Percentiles rank a stretch among this genome's conserved stretches.
Evolutionary conservation across 2,888 invertebrate species (phyloP).

Genomic region (Emmelina monodactyla): DNA sequence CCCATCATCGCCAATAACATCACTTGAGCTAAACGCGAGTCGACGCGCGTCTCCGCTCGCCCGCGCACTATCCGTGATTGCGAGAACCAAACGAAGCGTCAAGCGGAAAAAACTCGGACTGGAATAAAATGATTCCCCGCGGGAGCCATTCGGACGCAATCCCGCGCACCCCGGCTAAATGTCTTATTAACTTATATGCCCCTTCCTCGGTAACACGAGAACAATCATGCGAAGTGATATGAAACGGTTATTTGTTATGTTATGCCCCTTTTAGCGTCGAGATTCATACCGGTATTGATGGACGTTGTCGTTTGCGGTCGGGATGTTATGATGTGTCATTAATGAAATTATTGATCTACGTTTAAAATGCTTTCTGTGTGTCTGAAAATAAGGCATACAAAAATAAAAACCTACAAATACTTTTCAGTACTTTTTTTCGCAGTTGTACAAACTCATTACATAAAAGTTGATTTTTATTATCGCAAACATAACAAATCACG

Average conservation of each 20-base stretch:
- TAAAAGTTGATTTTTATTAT: slow-evolving; percentile 11
- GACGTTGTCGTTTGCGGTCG: slow-evolving; percentile 39
- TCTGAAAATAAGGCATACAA: neutral
- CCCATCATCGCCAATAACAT: slow-evolving; percentile 35
- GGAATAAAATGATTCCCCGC: slow-evolving; percentile 77
- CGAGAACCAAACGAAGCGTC: slow-evolving; percentile 35
- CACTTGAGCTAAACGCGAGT: slow-evolving; percentile 30
- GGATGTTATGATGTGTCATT: slow-evolving; percentile 17
- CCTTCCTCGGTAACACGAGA: slow-evolving; percentile 48
- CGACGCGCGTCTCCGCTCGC: slow-evolving; percentile 27
- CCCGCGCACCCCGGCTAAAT: slow-evolving; percentile 66
- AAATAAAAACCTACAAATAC: too few species aligned
- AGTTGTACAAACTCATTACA: neutral
- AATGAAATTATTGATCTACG: neutral
- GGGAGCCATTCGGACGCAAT: slow-evolving; percentile 75
- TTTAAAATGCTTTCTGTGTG: neutral
- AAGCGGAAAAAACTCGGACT: slow-evolving; percentile 63
- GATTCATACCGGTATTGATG: slow-evolving; percentile 45
- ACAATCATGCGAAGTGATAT: slow-evolving; percentile 68
- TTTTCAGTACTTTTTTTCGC: neutral
- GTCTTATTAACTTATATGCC: slow-evolving; percentile 65
- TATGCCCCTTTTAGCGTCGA: slow-evolving; percentile 53
- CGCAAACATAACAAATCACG: slow-evolving; percentile 29
- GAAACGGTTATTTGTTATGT: slow-evolving; percentile 65
- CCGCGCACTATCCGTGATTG: slow-evolving; percentile 38